Base-by-base conservation (phyloP, 2,888 invertebrate species). In the Papilio gigon region DNA sequence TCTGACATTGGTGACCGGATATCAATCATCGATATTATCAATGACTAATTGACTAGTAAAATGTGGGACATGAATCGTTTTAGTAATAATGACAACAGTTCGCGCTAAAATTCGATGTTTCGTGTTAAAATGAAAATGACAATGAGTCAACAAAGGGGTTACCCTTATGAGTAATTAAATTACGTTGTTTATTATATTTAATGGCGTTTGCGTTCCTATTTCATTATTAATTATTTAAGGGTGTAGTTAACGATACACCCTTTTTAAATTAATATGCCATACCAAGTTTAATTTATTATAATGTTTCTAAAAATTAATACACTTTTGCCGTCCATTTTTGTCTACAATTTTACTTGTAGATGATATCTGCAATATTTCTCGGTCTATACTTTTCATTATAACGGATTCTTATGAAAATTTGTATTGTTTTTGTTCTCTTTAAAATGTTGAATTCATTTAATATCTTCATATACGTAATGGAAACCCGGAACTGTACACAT, bases 111-210 rank as follows among this genome's bases (percentile, higher is more conserved):
- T 63, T 30, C 33, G 35, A 35, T 6, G 11, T 11, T 22, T 47
- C 30, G 27, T 8, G 27, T 30, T 56, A 56, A 56, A 56, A 30
- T 56, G 25, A 27, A 64, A 53, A 8, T 33, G 44, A 42, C 44
- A 22, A 35, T 67, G 61, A 67, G 40, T 67, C 67, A 67, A 33
- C 60, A 61, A 61, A 50, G 40, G 50, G 61, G 40, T 33, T 40
- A 61, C 67, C 67, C 67, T 53, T 53, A 42, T 61, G 67, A 67
- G 50, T 53, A 40, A 67, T 61, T 50, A 40, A 14, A 60, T 65
- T 65, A 50, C 33, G 6, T 60, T 65, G 20, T 40, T 42, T n/a
- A 30, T 27, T 65, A 42, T 42, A 30, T 58, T 68, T 63, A 68
- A 68, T 68, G 35, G 20, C 60, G 42, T 53, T 66, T 40, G 17